Percentiles rank a stretch among this genome's conserved stretches.
Conservation (phyloP, 2,113 vertebrate species). For the Cromileptes altivelis region DNA sequence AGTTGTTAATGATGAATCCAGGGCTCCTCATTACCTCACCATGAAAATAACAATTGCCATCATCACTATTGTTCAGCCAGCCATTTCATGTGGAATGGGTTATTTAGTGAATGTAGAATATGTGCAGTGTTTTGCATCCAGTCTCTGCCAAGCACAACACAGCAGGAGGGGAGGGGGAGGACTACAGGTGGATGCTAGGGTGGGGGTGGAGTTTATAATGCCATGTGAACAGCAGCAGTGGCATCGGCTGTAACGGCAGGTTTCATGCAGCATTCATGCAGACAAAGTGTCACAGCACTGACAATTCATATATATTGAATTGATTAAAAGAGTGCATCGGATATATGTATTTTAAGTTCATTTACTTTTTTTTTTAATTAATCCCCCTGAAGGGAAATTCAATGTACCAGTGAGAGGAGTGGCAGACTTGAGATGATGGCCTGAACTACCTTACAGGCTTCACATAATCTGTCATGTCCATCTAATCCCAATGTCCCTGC, state of each 20-base stretch:
- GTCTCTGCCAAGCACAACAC: neutral
- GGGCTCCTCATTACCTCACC: constrained; percentile 1
- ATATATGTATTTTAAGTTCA: neutral
- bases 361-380: too few relatives aligned
- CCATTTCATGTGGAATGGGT: neutral
- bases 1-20: constrained; percentile 14
- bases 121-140: neutral
- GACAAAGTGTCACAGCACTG: neutral
- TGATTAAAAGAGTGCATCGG: neutral
- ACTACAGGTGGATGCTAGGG: neutral
- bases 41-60: constrained; percentile 2
- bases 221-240: too few relatives aligned
- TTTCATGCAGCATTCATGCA: neutral
- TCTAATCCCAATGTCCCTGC: too few relatives aligned
- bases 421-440: neutral
- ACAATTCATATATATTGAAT: neutral
- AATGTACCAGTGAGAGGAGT: neutral
- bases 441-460: neutral
- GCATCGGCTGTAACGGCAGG: neutral
- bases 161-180: neutral
- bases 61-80: neutral
- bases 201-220: neutral
- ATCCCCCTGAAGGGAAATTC: too few relatives aligned
- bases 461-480: neutral
- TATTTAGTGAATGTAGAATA: constrained; percentile 9